Conservation (phyloP, 2,797 vertebrate species). For the Salarias fasciatus region DNA sequence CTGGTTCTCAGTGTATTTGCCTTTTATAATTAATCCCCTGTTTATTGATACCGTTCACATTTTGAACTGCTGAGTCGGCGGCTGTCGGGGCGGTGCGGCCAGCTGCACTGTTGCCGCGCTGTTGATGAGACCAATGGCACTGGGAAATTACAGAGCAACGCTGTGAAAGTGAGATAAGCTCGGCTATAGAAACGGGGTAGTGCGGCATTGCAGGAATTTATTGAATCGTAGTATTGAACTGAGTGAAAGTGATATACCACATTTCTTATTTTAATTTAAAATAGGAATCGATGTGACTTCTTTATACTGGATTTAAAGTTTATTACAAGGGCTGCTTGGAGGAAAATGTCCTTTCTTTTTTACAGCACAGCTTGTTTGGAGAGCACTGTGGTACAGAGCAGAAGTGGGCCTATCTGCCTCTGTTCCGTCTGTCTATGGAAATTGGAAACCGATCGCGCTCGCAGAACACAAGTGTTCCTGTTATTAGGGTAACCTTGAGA, state of each 20-base stretch:
- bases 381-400: conserved; percentile 4
- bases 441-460: conserved; percentile 11
- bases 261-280: conserved; percentile 20
- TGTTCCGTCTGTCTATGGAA: conserved; percentile 5
- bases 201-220: conserved; percentile 9
- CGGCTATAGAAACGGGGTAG: background rate
- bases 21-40: conserved; percentile 49
- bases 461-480: conserved; percentile 4
- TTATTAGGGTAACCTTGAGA: conserved; percentile 55
- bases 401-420: background rate
- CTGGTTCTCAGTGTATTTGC: conserved; percentile 26
- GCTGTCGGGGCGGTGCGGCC: conserved; percentile 23
- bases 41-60: conserved; percentile 61
- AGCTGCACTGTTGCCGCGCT: conserved; percentile 41
- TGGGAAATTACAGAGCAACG: conserved; percentile 25
- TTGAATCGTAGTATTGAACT: conserved; percentile 11
- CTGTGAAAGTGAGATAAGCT: conserved; percentile 50
- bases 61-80: conserved; percentile 45
- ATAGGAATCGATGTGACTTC: conserved; percentile 3
- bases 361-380: background rate
- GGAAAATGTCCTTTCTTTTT: no score
- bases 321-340: background rate
- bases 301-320: background rate
- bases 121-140: conserved; percentile 28
- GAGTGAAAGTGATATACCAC: conserved; percentile 17